phyloP scores from a whole-genome alignment of 2,113 vertebrate genomes.

The Abramis brama region DNA sequence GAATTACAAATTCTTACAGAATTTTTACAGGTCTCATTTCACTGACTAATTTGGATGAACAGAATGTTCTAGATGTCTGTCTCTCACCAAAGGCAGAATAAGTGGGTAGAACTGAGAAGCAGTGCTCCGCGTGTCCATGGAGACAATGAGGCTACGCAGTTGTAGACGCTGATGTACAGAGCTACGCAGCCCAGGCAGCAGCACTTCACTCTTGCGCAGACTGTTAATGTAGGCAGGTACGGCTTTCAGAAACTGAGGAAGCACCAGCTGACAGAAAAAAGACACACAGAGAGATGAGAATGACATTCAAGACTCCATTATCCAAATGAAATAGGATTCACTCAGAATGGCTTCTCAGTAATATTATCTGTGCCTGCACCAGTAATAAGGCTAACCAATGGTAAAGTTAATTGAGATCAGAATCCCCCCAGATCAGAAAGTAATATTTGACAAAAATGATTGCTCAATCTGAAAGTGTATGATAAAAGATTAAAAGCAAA shows the following conservation, averaged over 20 bases:
- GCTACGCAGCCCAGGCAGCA: conserved; percentile 75
- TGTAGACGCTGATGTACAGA: conserved; percentile 75
- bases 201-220: conserved; percentile 79
- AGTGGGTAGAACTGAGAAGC: conserved; percentile 75
- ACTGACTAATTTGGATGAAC: conserved; percentile 20
- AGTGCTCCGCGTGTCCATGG: conserved; percentile 71
- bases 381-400: neutral
- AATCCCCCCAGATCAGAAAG: too few relatives aligned
- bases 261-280: conserved; percentile 69
- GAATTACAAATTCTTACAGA: conserved; percentile 7
- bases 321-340: neutral
- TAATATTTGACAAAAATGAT: too few relatives aligned
- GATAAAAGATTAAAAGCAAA: too few relatives aligned
- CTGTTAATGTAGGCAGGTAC: conserved; percentile 80
- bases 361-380: neutral
- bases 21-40: neutral
- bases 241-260: conserved; percentile 76
- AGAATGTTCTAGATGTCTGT: conserved; percentile 21
- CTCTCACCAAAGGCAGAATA: conserved; percentile 73
- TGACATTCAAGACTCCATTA: neutral
- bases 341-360: neutral
- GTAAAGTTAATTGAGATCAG: neutral
- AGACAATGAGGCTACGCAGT: conserved; percentile 71
- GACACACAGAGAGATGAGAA: neutral
- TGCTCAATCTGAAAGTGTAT: too few relatives aligned